Base-by-base conservation (phyloP, 2,888 invertebrate species). In the Herminia tarsipennalis region DNA sequence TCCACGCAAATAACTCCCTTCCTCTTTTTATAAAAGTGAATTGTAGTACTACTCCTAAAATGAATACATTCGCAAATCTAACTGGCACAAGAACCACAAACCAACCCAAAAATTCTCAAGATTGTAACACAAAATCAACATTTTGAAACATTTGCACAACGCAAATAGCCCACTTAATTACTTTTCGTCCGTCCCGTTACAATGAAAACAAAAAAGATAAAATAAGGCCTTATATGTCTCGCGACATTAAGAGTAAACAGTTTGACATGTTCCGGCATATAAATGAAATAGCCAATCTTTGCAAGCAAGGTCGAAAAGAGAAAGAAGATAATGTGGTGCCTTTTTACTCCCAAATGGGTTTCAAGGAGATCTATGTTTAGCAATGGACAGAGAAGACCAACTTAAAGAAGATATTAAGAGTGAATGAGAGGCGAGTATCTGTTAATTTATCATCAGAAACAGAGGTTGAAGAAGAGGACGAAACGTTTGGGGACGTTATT, bases 201-300 rank as follows among this genome's bases (percentile, higher is more conserved):
- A 25, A 36, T 20, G 6, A 32, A 18, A 32, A 12, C 20, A 16
- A 21, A 32, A 33, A 40, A 18, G 13, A 24, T 2, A 12, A 16
- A 22, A 33, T 25, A 20, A 39, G 18, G 28, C 14, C 14, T 13
- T 10, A 13, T 1, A 20, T 4, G 1, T 10, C 2, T 22, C 18
- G 29, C 18, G 22, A 30, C 18, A 36, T 17, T 27, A 9, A 2
- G 12, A 21, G 22, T 12, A 24, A 35, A 35, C 22, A 39, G 28
- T 8, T 16, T 18, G 29, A 42, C 14, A 30, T 18, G 30, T 37
- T 30, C 24, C 36, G 36, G 25, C 29, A 43, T 30, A 21, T 34
- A 22, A 25, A 24, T 28, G 24, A 28, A 30, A 22, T 8, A 17
- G 17, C 22, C 22, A 29, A 35, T 24, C 17, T 22, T 6, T 10